Evolutionary conservation across 1,140 invertebrate species (phyloP), one percentile per base, ranked within the genome.

Genomic region (Calliopsis andreniformis): DNA sequence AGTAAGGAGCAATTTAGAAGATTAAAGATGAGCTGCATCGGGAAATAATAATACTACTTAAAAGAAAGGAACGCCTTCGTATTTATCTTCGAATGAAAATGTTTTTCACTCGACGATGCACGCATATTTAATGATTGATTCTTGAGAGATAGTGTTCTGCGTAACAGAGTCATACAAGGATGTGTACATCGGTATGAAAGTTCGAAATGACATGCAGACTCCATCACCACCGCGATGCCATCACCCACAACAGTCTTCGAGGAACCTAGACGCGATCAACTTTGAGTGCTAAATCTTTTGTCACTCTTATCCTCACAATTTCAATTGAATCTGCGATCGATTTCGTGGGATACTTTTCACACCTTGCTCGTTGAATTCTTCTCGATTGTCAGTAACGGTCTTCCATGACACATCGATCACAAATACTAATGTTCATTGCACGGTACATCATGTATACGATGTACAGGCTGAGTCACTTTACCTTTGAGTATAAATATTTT

Each of bases 191-290:
- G 61, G 20, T 39, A 25, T 43, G 49, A 66, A 20, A 62, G 18
- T 47, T 53, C 12, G 12, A 45, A 55, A 68, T 32, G 55, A 43
- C 43, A 58, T 49, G 66, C 32, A 68, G 64, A 59, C 51, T 68
- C 72, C 63, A 76, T 76, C 72, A 68, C 64, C 72, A 55, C n/a
- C 7, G 25, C 53, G 63, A 58, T 58, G 63, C 72, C 64, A 39
- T 68, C 64, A 68, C 72, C 64, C 72, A 56, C 72, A 49, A 76
- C 63, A 51, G 72, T 68, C 72, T 59, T 59, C 64, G 53, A 32
- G 47, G 71, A 67, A 67, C 42, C 42, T 47, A 39, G 42, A 49
- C 30, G 63, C 45, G 51, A 67, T 56, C 35, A 20, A 39, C 30
- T 51, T 16, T 18, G 25, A 45, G 32, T n/a, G n/a, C n/a, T n/a